Conservation (phyloP, 2,797 vertebrate genomes). For the Chromobotia macracanthus region DNA sequence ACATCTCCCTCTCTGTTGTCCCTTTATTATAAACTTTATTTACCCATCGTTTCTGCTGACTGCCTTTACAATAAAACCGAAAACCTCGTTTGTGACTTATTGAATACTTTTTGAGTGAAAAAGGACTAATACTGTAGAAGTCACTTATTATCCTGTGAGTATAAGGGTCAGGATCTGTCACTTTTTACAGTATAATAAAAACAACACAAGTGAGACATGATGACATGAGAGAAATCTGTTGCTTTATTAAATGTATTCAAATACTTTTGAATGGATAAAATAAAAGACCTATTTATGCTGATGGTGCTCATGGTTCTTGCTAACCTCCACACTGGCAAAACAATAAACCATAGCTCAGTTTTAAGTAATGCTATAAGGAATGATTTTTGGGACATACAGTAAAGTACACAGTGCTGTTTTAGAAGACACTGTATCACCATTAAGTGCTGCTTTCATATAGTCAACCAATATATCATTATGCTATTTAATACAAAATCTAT, state of each 20-base stretch:
- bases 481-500: conserved; percentile 32
- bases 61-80: conserved; percentile 31
- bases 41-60: background rate
- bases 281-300: conserved; percentile 2
- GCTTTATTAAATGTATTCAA: conserved; percentile 40
- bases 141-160: background rate
- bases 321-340: background rate
- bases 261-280: conserved; percentile 11
- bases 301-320: no score
- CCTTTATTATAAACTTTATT: background rate
- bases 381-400: conserved; percentile 14
- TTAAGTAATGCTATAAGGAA: conserved; percentile 28
- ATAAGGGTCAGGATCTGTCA: background rate
- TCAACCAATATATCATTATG: conserved; percentile 23
- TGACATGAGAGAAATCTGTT: background rate
- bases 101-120: background rate
- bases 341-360: background rate
- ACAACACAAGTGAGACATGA: background rate
- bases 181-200: background rate
- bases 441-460: background rate
- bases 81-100: background rate
- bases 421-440: conserved; percentile 7
- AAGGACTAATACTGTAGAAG: background rate
- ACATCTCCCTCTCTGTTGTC: background rate
- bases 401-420: conserved; percentile 16